These are phyloP conservation scores for Perognathus longimembris DNA, from an alignment of 2,113 vertebrate genomes.

Conservation along the genomic window DNA sequence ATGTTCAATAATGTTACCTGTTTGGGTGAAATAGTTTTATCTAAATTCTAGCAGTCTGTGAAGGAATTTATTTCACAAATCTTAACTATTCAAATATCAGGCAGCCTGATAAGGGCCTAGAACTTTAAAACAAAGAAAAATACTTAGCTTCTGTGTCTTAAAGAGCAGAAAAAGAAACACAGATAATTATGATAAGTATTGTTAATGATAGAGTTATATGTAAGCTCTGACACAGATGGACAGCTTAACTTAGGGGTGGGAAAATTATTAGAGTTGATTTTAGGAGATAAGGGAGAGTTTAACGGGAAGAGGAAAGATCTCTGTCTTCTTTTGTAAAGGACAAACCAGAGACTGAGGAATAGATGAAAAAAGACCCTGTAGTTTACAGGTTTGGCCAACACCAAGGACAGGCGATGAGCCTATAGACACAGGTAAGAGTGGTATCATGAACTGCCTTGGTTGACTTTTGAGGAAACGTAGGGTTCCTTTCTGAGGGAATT, in stretches of 20 bases:
- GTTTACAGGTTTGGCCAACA: too few species aligned
- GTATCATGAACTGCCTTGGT: too few species aligned
- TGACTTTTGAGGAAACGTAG: background rate
- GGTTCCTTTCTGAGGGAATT: background rate
- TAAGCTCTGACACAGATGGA: background rate
- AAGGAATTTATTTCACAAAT: background rate
- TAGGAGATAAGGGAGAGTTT: background rate
- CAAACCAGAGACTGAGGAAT: background rate
- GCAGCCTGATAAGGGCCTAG: background rate
- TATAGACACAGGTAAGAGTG: too few species aligned
- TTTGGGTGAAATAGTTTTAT: constrained; percentile 32
- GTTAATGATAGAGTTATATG: background rate
- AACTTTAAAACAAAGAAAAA: background rate
- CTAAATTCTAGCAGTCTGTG: background rate
- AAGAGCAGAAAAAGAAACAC: background rate
- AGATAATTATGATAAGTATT: background rate
- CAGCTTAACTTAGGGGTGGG: background rate
- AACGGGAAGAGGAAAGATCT: background rate
- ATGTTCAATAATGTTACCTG: background rate
- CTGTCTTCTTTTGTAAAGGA: background rate
- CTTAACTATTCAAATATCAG: background rate
- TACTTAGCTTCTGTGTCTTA: background rate
- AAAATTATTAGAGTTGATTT: background rate
- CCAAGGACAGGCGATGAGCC: too few species aligned
- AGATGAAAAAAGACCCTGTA: too few species aligned